Evolutionary conservation across 1,140 invertebrate genomes (phyloP), one percentile per base, ranked within the genome.

Genomic region (Armadillidium nasatum): DNA sequence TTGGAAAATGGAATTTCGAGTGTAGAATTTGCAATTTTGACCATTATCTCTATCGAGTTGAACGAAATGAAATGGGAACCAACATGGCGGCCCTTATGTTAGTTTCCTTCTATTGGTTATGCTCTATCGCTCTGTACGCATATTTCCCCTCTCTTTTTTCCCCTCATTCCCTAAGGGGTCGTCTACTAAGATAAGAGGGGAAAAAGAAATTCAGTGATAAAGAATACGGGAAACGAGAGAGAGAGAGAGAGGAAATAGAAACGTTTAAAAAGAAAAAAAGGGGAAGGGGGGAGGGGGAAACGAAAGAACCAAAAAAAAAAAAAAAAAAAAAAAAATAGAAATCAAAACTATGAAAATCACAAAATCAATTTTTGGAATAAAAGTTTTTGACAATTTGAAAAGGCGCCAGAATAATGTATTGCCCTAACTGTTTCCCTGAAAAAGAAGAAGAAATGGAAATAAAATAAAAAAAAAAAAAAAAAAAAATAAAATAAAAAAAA

Each of bases 1-100:
- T 60, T 60, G 11, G 50, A 60, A 60, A 19, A 33, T 33, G 11
- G 50, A 60, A 4, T 60, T 60, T 60, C 1, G 50, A 60, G 50
- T 13, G 19, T 1, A 60, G 50, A 60, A 60, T 4, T 60, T 60
- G 50, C 50, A 60, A 33, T 19, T 60, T 19, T 60, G 50, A 60
- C 50, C 50, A 60, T 60, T 60, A 60, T 60, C 50, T 15, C 1
- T 33, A 33, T 60, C 19, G 11, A 60, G 50, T n/a, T 60, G 50
- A 60, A 7, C 50, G 50, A 60, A 60, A 60, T 13, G 7, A 60
- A 60, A 60, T 60, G 50, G 7, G 50, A 60, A 60, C 50, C 50
- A 60, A 60, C 7, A 60, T 60, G 50, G 50, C 50, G 50, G 50
- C 50, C 50, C 50, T 60, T 60, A 60, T 60, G 50, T 60, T 60